Evolutionary conservation across 2,888 invertebrate genomes (phyloP), one percentile per base, ranked within the genome.

Genomic region (Dolichomitus sp.): DNA sequence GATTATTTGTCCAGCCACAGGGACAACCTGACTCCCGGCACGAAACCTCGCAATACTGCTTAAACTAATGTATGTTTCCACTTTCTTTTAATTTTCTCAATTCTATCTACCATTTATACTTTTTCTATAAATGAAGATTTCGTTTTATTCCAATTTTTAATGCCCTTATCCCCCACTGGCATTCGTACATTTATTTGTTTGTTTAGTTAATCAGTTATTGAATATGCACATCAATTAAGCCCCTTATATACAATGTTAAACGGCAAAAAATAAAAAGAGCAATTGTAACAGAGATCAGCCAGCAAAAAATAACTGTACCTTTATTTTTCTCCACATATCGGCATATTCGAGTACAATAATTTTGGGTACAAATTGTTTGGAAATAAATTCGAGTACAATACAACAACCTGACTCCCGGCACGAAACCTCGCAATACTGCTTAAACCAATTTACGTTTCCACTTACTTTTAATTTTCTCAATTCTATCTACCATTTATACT

Each of bases 1-100:
- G 81, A 84, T 84, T 81, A 85, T 84, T 81, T 77, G 59, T 70
- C 80, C 81, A 73, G 73, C 70, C 75, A 59, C 73, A 69, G 76
- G 78, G 76, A 81, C 84, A 83, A 78, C 57, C 78, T 68, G 50
- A 70, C 65, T 79, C 82, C 3, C 48, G 27, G 30, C 57, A 59
- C 57, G 33, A 59, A 59, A 57, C n/a, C 30, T 57, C 57, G 33
- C 57, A n/a, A 33, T 33, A n/a, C 57, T 68, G 77, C 72, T 81
- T 72, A 78, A 77, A 48, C 68, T 63, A 69, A 68, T 78, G 65
- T 73, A 17, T 68, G 42, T 68, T 81, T 68, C 61, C 52, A 52
- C 72, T 61, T 68, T 42, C 59, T 59, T 45, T 78, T 69, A 59
- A 63, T 74, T 57, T 73, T 59, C 66, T 70, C 65, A n/a, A 54